Base-by-base conservation (phyloP, 2,113 vertebrate genomes). In the Corythornis madagascariensis region DNA sequence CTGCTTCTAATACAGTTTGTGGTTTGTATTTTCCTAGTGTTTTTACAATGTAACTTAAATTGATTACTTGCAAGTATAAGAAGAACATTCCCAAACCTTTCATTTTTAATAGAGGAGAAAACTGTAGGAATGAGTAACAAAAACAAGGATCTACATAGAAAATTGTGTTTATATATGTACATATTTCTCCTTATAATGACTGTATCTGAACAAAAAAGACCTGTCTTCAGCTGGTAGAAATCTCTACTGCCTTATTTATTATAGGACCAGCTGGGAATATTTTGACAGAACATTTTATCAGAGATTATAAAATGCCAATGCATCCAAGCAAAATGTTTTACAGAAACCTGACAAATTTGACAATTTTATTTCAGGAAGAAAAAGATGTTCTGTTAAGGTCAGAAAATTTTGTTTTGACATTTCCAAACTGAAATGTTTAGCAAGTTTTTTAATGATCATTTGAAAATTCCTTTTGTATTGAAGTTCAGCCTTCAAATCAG, bases 211-310 rank as follows among this genome's bases (percentile, higher is more conserved):
- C 50, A 95, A 84, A 83, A 93, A 88, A 87, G 63, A 57, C 50
- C 38, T 90, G 55, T 66, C 55, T 92, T 83, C 74, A 94, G 24
- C 60, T 70, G 59, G 50, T 76, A 42, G 74, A 95, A 94, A 73
- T 94, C 71, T 90, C 78, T 83, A 60, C 35, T 89, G 71, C 33
- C 78, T 95, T 90, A 94, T 93, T 95, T 90, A 94, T 93, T 90
- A 90, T 73, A 85, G 33, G 64, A 60, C 86, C 78, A 87, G 74
- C 65, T 89, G 91, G 91, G 89, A 96, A 91, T 94, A 96, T 93
- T 96, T 93, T 96, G 92, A 95, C 81, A 89, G 86, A 96, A 87
- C 38, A 80, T 83, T 95, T 92, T 93, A 85, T 87, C 86, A 94
- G 73, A 90, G 50, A 92, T 90, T 94, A 92, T 81, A 87, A 92